A percentile compares a stretch with the other conserved stretches of the same genome.
phyloP scores from a whole-genome alignment of 1,140 invertebrate genomes.

The Acromyrmex charruanus region DNA sequence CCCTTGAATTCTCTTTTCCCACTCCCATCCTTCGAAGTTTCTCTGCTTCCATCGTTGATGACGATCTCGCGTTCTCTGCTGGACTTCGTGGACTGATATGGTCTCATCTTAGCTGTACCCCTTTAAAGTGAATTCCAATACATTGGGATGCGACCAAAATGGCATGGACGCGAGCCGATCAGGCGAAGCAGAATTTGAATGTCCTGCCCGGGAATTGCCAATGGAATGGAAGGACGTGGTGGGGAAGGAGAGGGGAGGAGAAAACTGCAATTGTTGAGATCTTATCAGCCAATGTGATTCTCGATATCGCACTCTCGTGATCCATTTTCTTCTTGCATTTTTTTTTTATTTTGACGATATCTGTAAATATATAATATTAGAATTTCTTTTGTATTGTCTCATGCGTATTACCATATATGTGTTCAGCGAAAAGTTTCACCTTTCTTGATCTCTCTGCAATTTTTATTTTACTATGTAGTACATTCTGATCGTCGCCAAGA shows the following conservation, averaged over 20 bases:
- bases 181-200: slow-evolving; percentile 76
- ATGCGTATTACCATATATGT: not conserved
- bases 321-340: slow-evolving; percentile 18
- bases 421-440: not conserved
- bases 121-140: slow-evolving; percentile 80
- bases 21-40: slow-evolving; percentile 25
- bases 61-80: slow-evolving; percentile 50
- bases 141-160: slow-evolving; percentile 76
- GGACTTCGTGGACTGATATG: slow-evolving; percentile 33
- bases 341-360: not conserved
- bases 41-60: slow-evolving; percentile 7
- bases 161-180: slow-evolving; percentile 51
- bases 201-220: slow-evolving; percentile 76
- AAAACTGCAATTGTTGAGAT: slow-evolving; percentile 65
- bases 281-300: slow-evolving; percentile 39
- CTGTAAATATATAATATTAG: slow-evolving; percentile 19
- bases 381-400: not conserved
- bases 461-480: not conserved
- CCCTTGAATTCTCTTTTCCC: slow-evolving; percentile 20
- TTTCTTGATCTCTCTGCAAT: not conserved
- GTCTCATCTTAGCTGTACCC: not conserved
- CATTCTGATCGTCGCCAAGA: not conserved
- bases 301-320: not conserved
- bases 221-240: slow-evolving; percentile 40
- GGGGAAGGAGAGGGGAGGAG: slow-evolving; percentile 6